Percentiles rank a stretch among this genome's conserved stretches.
These are phyloP conservation scores for Mamestra brassicae DNA, from an alignment of 2,888 invertebrate species.

Conservation along the genomic window DNA sequence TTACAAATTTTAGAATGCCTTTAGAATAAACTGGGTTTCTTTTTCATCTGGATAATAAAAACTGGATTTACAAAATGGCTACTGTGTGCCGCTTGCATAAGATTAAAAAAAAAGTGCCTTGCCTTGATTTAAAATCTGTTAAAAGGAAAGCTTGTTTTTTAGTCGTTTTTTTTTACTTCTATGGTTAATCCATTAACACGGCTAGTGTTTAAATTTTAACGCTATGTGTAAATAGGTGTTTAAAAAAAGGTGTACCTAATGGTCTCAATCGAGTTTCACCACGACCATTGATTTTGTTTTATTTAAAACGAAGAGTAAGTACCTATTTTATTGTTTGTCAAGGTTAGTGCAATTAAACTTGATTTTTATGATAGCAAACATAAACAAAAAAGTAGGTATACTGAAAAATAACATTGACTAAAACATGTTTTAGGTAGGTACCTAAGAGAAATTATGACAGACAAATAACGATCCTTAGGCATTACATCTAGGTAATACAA, in stretches of 20 bases:
- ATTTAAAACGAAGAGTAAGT: neutral
- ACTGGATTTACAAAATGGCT: slow-evolving; percentile 7
- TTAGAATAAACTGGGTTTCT: slow-evolving; percentile 9
- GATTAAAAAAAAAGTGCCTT: slow-evolving; percentile 36
- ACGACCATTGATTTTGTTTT: neutral
- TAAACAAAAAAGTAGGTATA: neutral
- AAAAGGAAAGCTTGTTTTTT: slow-evolving; percentile 24
- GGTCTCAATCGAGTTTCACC: neutral
- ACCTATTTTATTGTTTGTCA: slow-evolving; percentile 2
- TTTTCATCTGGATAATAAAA: slow-evolving; percentile 13
- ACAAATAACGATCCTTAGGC: neutral
- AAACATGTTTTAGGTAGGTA: neutral
- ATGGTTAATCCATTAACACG: slow-evolving; percentile 18
- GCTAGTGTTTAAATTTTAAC: slow-evolving; percentile 1
- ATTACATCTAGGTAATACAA: neutral
- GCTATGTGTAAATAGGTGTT: neutral
- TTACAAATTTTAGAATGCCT: neutral
- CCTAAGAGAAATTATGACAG: neutral
- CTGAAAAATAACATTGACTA: no score
- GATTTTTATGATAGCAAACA: neutral
- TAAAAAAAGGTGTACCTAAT: neutral
- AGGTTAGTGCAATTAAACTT: neutral
- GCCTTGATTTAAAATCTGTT: slow-evolving; percentile 39
- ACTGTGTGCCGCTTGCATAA: slow-evolving; percentile 29
- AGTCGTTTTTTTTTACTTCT: slow-evolving; percentile 1